Percentiles rank a stretch among this genome's conserved stretches.
phyloP scores from a whole-genome alignment of 2,888 invertebrate species.

The Cremastinae sp. region DNA sequence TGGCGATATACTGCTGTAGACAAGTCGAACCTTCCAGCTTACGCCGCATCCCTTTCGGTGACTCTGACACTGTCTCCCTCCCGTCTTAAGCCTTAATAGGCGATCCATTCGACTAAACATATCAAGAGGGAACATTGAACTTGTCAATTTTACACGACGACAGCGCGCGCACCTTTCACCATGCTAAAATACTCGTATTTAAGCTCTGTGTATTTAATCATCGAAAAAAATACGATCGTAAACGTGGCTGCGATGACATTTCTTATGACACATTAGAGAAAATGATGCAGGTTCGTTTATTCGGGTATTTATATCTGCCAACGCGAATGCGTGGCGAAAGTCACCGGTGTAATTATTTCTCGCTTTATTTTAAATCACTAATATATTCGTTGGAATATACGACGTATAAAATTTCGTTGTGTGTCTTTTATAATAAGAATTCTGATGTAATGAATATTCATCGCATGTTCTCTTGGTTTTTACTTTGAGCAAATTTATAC shows the following conservation, averaged over 20 bases:
- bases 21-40: constrained; percentile 54
- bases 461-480: constrained; percentile 39
- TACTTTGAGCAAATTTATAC: constrained; percentile 35
- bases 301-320: too few relatives aligned
- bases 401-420: constrained; percentile 51
- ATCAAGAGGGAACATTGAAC: constrained; percentile 59
- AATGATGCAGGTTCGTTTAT: too few relatives aligned
- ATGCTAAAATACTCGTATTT: background rate
- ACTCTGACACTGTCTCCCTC: constrained; percentile 29
- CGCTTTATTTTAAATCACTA: constrained; percentile 29
- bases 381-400: constrained; percentile 51
- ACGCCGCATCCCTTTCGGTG: constrained; percentile 52
- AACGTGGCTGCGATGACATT: too few relatives aligned
- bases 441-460: constrained; percentile 65
- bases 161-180: background rate
- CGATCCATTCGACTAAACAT: constrained; percentile 56
- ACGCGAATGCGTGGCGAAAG: constrained; percentile 27
- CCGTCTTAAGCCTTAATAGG: constrained; percentile 40
- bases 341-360: constrained; percentile 25
- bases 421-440: constrained; percentile 61
- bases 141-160: constrained; percentile 54
- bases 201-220: background rate
- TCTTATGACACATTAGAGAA: too few relatives aligned
- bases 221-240: background rate
- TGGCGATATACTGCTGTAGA: constrained; percentile 45